Base-by-base conservation (phyloP, 2,888 invertebrate genomes). In the Aricia artaxerxes region DNA sequence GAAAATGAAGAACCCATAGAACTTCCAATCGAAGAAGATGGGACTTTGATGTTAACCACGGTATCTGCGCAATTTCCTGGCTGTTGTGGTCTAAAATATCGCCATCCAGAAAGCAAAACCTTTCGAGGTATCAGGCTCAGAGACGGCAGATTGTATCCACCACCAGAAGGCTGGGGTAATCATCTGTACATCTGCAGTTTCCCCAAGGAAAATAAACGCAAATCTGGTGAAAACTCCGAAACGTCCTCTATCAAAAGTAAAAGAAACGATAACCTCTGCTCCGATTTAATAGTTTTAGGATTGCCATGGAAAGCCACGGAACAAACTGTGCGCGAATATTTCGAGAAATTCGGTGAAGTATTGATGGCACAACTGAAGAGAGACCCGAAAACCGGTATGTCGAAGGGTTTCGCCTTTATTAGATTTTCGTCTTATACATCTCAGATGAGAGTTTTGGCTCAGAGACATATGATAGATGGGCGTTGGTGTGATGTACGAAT, bases 401-500 rank as follows among this genome's bases (percentile, higher is more conserved):
- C 99, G 1, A 99, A 99, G 94, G 99, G 99, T 79, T 99, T 99
- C 93, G 99, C 99, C 82, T 99, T 99, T 91, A 98, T 99, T 82
- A 95, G 99, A 85, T 99, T 99, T 94, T 97, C 97, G 79, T 98
- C 98, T 83, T 98, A 99, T 89, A 98, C 99, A 86, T 97, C 98
- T 80, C 99, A 99, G 92, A 97, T 98, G 95, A 96, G 98, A 88
- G 99, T 99, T 75, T 95, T 99, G 82, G 97, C 98, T 9, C 98
- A 98, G 89, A 96, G 99, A 83, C 99, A 99, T 92, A 97, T 99
- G 96, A 99, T 99, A 85, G 99, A 99, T 94, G 99, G 99, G 0
- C 95, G 99, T 85, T 98, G 99, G 98, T 99, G 99, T 95, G 99
- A 99, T 95, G 99, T 99, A 11, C 98, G 99, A 95, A 98, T 99